phyloP scores from a whole-genome alignment of 2,113 vertebrate genomes.

The Arenaria interpres region DNA sequence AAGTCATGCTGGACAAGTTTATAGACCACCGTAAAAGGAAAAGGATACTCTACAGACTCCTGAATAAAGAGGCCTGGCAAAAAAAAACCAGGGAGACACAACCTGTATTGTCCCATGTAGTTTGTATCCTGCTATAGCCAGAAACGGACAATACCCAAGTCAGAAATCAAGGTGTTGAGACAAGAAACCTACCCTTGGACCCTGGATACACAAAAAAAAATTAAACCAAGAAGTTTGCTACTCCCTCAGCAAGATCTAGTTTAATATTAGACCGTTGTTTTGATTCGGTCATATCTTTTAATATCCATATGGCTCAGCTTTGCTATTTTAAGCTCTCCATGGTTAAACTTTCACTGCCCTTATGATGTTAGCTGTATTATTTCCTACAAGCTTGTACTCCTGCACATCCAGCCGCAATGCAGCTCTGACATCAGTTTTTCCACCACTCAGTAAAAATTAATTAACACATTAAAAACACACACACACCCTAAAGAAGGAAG shows the following conservation, averaged over 20 bases:
- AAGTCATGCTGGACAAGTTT: neutral
- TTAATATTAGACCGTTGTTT: slow-evolving; percentile 50
- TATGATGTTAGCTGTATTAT: slow-evolving; percentile 24
- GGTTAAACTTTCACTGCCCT: slow-evolving; percentile 55
- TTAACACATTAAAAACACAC: slow-evolving; percentile 53
- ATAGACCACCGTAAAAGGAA: neutral
- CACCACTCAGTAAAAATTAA: slow-evolving; percentile 57
- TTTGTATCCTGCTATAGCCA: neutral
- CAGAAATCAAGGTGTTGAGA: neutral
- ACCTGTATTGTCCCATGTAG: neutral
- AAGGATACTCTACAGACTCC: neutral
- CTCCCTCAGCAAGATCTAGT: neutral
- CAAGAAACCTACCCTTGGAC: neutral
- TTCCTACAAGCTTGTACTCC: slow-evolving; percentile 42
- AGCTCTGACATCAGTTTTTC: slow-evolving; percentile 65
- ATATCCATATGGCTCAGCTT: slow-evolving; percentile 57
- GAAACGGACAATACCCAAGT: neutral
- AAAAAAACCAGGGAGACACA: neutral
- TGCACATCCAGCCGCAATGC: neutral
- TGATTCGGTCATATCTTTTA: slow-evolving; percentile 66
- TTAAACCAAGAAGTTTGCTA: neutral
- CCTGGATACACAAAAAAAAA: neutral
- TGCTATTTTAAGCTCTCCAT: slow-evolving; percentile 55
- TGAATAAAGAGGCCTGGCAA: neutral
- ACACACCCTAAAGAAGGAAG: slow-evolving; percentile 34